Evolutionary conservation across 2,888 invertebrate genomes (phyloP).

Genomic region (Drosophila pseudotakahashii): DNA sequence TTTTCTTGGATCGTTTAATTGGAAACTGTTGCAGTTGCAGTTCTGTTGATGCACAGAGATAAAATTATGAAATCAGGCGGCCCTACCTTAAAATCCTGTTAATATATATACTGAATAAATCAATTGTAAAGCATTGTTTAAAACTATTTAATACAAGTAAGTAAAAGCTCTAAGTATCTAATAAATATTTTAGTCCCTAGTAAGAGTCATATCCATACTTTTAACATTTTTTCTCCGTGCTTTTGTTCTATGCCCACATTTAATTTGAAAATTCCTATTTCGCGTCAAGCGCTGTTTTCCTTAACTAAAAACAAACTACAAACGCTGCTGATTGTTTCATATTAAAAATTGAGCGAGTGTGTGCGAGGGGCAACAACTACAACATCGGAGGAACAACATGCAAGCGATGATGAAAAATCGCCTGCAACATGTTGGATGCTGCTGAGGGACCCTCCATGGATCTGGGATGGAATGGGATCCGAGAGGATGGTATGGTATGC

Average conservation of each 20-base stretch:
- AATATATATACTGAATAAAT: no score
- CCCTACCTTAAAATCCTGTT: no score
- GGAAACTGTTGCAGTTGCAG: conserved; percentile 79
- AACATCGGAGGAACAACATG: conserved; percentile 58
- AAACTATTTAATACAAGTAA: no score
- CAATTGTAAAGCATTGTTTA: no score
- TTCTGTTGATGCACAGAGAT: conserved; percentile 35
- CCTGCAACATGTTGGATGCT: conserved; percentile 82
- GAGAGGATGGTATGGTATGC: conserved; percentile 6
- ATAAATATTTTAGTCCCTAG: no score
- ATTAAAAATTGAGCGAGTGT: conserved; percentile 60
- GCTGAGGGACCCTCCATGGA: conserved; percentile 42
- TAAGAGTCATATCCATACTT: no score
- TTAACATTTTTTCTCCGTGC: conserved; percentile 20
- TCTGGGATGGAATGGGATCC: conserved; percentile 21
- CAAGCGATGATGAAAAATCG: conserved; percentile 82
- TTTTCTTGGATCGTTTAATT: conserved; percentile 82
- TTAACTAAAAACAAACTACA: conserved; percentile 75
- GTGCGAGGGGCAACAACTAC: conserved; percentile 61
- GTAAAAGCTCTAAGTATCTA: no score
- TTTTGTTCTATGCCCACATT: conserved; percentile 64
- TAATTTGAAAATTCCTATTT: conserved; percentile 69
- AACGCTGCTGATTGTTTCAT: conserved; percentile 77
- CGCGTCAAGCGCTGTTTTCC: conserved; percentile 36
- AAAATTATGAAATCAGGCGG: not conserved